A percentile compares a stretch with the other conserved stretches of the same genome.
Evolutionary conservation across 1,140 invertebrate genomes (phyloP).

Genomic region (Drosophila setifemur): DNA sequence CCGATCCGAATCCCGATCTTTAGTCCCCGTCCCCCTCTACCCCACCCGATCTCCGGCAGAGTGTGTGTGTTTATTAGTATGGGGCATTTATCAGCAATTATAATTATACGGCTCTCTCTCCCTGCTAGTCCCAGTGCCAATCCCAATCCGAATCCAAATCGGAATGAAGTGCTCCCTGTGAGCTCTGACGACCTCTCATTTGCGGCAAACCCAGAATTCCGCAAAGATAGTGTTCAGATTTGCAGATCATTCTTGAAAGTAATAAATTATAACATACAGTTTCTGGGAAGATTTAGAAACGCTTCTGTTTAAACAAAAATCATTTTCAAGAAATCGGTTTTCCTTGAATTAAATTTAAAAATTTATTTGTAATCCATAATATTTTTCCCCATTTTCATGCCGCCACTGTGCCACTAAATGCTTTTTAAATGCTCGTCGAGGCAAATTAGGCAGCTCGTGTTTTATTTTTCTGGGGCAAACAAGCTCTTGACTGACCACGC

Average conservation of each 20-base stretch:
- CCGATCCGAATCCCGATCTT: conserved; percentile 31
- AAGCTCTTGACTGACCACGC: conserved; percentile 46
- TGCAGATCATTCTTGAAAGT: background rate
- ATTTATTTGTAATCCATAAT: no score
- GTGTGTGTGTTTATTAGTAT: conserved; percentile 78
- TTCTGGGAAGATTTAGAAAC: no score
- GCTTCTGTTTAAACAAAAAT: no score
- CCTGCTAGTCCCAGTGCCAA: conserved; percentile 3
- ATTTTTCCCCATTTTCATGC: conserved; percentile 14
- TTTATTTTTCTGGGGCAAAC: conserved; percentile 32
- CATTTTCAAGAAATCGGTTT: no score
- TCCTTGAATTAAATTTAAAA: no score
- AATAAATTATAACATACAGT: no score
- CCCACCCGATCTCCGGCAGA: conserved; percentile 30
- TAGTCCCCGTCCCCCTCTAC: background rate
- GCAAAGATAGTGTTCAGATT: conserved; percentile 4
- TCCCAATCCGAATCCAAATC: background rate
- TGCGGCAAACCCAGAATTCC: conserved; percentile 7
- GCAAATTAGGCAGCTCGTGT: conserved; percentile 64
- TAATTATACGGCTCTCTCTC: conserved; percentile 67
- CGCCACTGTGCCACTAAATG: conserved; percentile 62
- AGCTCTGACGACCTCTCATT: conserved; percentile 62
- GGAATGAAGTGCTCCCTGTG: conserved; percentile 40
- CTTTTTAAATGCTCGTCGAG: conserved; percentile 61
- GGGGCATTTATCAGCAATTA: conserved; percentile 79